Base-by-base conservation (phyloP, 2,113 vertebrate species). In the Alectura lathami region DNA sequence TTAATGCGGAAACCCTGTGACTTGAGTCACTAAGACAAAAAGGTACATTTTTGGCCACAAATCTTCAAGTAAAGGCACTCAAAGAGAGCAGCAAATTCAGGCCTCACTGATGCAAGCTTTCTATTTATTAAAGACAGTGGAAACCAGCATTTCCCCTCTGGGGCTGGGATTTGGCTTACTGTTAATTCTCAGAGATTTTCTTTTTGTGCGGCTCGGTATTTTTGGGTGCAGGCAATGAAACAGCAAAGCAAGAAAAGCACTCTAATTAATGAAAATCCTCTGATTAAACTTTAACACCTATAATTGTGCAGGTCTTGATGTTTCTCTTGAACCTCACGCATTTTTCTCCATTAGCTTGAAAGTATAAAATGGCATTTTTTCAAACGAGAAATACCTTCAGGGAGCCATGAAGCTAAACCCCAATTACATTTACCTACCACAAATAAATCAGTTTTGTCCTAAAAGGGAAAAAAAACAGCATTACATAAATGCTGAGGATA, bases 321-420 rank as follows among this genome's bases (percentile, higher is more conserved):
- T 23, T 83, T 87, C 47, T 69, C 73, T 91, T 79, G 78, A 91
- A 91, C 63, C 4, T 48, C n/a, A 7, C 0, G 0, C 9, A 24
- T 91, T 86, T 84, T 89, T 78, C 66, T 92, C 76, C 91, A 38
- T 84, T 69, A 81, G 47, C 64, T 51, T 86, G 51, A 43, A 89
- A 92, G 26, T 47, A 66, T n/a, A 70, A 94, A 94, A 90, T 47
- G 86, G 64, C 40, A 91, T 76, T 83, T 86, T 94, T 95, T 91
- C 62, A 78, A 94, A 88, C 64, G 53, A 74, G 51, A 78, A 92
- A 83, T 86, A 86, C 76, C 91, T 96, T 92, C 66, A 54, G 91
- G 94, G 91, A 95, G 53, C 62, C 17, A 7, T 64, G 79, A 91
- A 94, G 73, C 57, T 89, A 94, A 95, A 86, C 64, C n/a, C 77